phyloP scores from a whole-genome alignment of 2,888 invertebrate species.

The Germaria angustata region DNA sequence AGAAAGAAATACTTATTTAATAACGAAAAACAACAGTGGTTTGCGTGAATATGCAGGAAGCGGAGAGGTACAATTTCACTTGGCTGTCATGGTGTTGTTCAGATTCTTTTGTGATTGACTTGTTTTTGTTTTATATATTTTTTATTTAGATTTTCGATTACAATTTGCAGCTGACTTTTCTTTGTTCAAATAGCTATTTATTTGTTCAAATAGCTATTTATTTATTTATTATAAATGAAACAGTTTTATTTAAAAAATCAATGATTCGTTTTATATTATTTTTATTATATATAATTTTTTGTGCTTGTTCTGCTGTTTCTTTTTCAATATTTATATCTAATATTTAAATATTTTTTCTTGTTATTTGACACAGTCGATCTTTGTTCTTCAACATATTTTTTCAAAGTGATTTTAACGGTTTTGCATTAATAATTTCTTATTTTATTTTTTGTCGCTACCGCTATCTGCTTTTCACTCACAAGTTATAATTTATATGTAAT shows the following conservation, averaged over 20 bases:
- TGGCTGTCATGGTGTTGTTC: conserved; percentile 36
- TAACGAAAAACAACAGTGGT: not conserved
- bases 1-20: not conserved
- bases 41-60: not conserved
- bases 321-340: not conserved
- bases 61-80: conserved; percentile 28
- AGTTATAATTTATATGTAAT: conserved; percentile 31
- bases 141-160: not conserved
- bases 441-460: conserved; percentile 13
- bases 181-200: conserved; percentile 1
- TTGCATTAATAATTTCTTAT: conserved; percentile 56
- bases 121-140: conserved; percentile 2
- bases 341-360: not conserved
- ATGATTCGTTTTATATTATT: not conserved
- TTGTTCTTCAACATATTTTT: conserved; percentile 53
- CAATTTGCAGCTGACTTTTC: not conserved
- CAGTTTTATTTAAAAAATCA: conserved; percentile 1
- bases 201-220: too few species aligned
- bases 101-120: not conserved
- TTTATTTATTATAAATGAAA: conserved; percentile 16
- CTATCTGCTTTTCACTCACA: conserved; percentile 12
- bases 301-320: not conserved
- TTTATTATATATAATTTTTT: conserved; percentile 26
- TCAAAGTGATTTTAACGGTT: conserved; percentile 58
- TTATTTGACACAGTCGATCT: conserved; percentile 39